Conservation (phyloP, 2,888 invertebrate genomes). For the Allacma fusca region DNA sequence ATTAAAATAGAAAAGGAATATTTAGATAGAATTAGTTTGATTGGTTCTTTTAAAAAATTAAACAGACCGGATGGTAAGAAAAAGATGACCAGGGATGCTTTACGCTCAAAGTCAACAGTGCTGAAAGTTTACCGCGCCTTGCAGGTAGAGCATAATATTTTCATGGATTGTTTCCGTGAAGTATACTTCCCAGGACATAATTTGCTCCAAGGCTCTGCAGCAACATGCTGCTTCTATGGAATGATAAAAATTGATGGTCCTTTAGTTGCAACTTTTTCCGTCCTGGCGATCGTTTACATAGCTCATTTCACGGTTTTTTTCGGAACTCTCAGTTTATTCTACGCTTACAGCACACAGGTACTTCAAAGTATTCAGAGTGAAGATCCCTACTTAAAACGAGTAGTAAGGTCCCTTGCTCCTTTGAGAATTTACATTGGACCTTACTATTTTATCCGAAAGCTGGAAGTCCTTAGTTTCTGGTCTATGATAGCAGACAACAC, state of each 20-base stretch:
- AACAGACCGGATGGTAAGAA: background rate
- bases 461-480: constrained; percentile 18
- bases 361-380: background rate
- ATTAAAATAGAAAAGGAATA: no score
- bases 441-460: background rate
- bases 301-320: constrained; percentile 29
- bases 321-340: background rate
- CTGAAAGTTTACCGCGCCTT: background rate
- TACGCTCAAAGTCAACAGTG: background rate
- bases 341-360: background rate
- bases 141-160: background rate
- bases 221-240: constrained; percentile 20
- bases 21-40: no score
- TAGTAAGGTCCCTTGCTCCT: background rate
- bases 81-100: background rate
- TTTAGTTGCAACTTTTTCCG: background rate
- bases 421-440: background rate
- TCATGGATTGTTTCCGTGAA: constrained; percentile 1
- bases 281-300: no score
- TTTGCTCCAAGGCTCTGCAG: constrained; percentile 22
- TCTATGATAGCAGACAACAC: background rate
- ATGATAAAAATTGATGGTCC: background rate
- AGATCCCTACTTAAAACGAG: background rate
- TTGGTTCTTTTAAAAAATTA: no score
- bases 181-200: constrained; percentile 28